Base-by-base conservation (phyloP, 2,113 vertebrate genomes). In the Pseudolaguvia tuberculata region DNA sequence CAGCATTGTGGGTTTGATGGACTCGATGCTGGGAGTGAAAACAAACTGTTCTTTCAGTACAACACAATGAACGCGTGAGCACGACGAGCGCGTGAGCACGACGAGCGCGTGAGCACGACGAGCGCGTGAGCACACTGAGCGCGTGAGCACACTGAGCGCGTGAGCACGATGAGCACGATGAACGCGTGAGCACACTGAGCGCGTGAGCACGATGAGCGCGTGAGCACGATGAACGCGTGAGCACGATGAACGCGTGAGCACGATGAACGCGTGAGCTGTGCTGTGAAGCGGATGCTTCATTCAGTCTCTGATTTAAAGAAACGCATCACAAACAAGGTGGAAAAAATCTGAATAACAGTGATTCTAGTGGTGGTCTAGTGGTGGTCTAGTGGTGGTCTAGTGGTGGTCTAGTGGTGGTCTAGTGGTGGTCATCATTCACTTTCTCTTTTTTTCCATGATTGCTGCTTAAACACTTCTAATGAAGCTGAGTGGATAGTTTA, bases 1-100 rank as follows among this genome's bases (percentile, higher is more conserved):
- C 53, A 65, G 12, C 18, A 10, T 70, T 68, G 39, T 65, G 20
- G 13, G 42, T 75, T 35, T 62, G 66, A 71, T 57, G 25, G 63
- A 59, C 55, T 50, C 35, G 12, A 17, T 31, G 31, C 31, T 76
- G 51, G 62, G 62, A 48, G 68, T 10, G 65, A 62, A 21, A 58
- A 72, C 61, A 78, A 56, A 23, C 15, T 56, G 66, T 55, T 53
- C n/a, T 73, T 62, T 77, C 29, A 57, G 62, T 70, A 20, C n/a
- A 4, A 29, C 48, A 68, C 23, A 66, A 42, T 58, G 55, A 51
- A 72, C 59, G 59, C 50, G 21, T 14, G 56, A 21, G 52, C 29
- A 68, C 23, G 59, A 42, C 52, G 55, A 51, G 67, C 59, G 59
- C 50, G 21, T 14, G 56, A 21, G 52, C 29, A 68, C 23, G 59